Percentiles rank a stretch among this genome's conserved stretches.
Evolutionary conservation across 2,113 vertebrate genomes (phyloP).

Genomic region (Columba janthina): DNA sequence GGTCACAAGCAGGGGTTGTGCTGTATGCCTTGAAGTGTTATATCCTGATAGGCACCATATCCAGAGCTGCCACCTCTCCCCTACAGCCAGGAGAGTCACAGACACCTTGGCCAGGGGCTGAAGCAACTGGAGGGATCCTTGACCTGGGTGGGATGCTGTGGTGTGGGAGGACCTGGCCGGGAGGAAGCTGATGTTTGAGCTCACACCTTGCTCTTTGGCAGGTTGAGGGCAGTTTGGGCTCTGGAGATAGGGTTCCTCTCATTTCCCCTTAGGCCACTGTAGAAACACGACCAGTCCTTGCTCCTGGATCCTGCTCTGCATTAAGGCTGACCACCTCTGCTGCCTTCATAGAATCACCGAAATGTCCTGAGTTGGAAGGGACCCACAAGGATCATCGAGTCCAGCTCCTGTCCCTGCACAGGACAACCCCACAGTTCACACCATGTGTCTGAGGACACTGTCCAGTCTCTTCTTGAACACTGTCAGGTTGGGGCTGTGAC

Average conservation of each 20-base stretch:
- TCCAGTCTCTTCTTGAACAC: too few relatives aligned
- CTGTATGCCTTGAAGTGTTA: neutral
- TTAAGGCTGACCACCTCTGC: neutral
- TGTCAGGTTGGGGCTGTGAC: too few relatives aligned
- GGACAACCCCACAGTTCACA: too few relatives aligned
- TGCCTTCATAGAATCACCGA: neutral
- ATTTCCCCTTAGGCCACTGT: rapidly evolving
- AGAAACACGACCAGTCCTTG: rapidly evolving
- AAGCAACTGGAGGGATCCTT: neutral
- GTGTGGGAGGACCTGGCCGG: neutral
- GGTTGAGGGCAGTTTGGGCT: neutral
- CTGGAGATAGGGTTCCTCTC: neutral
- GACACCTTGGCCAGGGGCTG: neutral
- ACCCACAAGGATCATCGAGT: too few relatives aligned
- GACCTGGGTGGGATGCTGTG: neutral
- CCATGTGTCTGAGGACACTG: too few relatives aligned
- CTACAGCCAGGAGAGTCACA: neutral
- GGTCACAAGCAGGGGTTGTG: neutral
- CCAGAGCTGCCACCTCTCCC: neutral
- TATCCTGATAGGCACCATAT: rapidly evolving
- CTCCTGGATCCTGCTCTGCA: neutral
- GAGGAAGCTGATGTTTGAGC: neutral
- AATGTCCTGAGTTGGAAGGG: too few relatives aligned
- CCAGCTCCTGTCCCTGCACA: too few relatives aligned
- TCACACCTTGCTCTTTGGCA: neutral